Conservation (phyloP, 2,888 invertebrate genomes). For the Pyrochroa serraticornis region DNA sequence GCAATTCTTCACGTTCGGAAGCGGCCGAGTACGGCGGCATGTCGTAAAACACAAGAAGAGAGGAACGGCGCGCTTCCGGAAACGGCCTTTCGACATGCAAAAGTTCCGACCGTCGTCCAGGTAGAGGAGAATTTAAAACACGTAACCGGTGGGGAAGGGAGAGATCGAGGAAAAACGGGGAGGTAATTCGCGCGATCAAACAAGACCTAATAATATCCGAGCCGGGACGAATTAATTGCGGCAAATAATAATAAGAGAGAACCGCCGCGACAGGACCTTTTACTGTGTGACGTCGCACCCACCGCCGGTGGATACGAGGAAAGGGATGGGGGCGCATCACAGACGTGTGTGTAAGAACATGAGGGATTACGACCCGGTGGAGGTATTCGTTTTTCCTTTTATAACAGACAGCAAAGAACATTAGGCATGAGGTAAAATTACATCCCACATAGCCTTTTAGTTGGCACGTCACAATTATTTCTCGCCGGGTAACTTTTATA, state of each 20-base stretch:
- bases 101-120: too few species aligned
- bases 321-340: background rate
- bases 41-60: background rate
- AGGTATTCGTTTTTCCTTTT: conserved; percentile 32
- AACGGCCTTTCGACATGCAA: too few species aligned
- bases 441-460: conserved; percentile 37
- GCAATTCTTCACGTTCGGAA: background rate
- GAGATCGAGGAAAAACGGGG: too few species aligned
- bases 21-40: background rate
- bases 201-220: background rate
- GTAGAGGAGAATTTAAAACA: too few species aligned
- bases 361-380: conserved; percentile 25
- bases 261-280: background rate
- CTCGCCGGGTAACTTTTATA: conserved; percentile 44
- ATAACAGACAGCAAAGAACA: conserved; percentile 33
- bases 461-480: conserved; percentile 45
- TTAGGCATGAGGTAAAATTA: conserved; percentile 32
- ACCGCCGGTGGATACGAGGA: too few species aligned
- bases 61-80: background rate
- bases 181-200: background rate
- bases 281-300: too few species aligned
- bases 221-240: conserved; percentile 6
- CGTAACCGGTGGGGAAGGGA: too few species aligned
- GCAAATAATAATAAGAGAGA: conserved; percentile 2
- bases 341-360: conserved; percentile 9